These are phyloP conservation scores for Edolisoma coerulescens DNA, from an alignment of 2,113 vertebrate genomes.

Conservation along the genomic window DNA sequence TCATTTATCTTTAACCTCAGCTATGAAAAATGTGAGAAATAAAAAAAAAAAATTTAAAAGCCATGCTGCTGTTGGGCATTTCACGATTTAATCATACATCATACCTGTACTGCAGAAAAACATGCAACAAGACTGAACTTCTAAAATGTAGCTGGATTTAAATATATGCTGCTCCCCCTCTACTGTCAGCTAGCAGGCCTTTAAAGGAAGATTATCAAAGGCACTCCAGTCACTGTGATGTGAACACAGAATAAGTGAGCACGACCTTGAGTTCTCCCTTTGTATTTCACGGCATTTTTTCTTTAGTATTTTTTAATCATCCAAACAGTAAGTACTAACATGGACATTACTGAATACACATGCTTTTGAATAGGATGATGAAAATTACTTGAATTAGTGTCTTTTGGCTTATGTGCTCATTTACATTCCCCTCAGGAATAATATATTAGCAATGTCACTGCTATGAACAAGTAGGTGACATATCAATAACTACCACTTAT, in stretches of 20 bases:
- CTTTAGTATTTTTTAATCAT: not conserved
- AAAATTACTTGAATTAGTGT: not conserved
- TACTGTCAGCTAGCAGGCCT: not conserved
- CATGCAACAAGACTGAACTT: not conserved
- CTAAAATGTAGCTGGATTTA: not conserved
- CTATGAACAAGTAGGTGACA: not conserved
- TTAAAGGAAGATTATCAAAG: not conserved
- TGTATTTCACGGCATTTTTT: not conserved
- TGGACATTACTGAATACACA: not conserved
- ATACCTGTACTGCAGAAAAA: not conserved
- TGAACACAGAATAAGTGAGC: not conserved
- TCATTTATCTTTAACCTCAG: not conserved
- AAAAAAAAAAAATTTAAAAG: not conserved
- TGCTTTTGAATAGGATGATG: not conserved
- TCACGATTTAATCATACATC: not conserved
- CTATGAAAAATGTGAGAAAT: not conserved
- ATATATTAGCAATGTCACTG: not conserved
- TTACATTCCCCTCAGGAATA: constrained; percentile 4
- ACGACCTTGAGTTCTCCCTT: not conserved
- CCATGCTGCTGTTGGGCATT: not conserved
- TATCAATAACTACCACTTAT: constrained; percentile 6
- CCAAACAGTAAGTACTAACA: not conserved
- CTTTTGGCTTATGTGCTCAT: constrained; percentile 5
- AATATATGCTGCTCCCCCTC: not conserved
- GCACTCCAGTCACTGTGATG: not conserved